Conservation (phyloP, 2,113 vertebrate genomes). For the Odocoileus virginianus region DNA sequence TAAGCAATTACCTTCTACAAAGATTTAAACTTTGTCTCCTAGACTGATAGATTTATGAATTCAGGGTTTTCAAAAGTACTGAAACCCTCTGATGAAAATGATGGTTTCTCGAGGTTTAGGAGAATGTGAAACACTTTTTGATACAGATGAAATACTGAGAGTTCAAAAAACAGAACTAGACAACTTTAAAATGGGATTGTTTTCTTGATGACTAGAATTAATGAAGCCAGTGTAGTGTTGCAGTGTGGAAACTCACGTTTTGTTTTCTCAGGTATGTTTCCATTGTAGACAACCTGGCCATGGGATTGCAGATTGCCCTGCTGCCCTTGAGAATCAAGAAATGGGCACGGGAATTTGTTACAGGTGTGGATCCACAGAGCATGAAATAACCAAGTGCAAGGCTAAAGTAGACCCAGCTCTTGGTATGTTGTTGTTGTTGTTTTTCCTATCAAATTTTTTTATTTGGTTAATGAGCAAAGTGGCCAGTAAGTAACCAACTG, state of each 20-base stretch:
- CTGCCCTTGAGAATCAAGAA: slow-evolving; percentile 88
- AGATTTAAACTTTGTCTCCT: background rate
- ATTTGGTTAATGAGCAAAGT: background rate
- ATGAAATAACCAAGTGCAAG: slow-evolving; percentile 90
- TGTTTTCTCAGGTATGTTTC: slow-evolving; percentile 89
- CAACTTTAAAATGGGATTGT: background rate
- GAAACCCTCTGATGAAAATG: background rate
- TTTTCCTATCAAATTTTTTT: background rate
- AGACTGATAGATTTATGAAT: background rate
- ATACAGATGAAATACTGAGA: background rate
- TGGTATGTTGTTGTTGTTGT: slow-evolving; percentile 78
- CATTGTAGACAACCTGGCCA: slow-evolving; percentile 95
- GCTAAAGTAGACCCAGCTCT: slow-evolving; percentile 92
- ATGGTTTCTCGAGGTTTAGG: background rate
- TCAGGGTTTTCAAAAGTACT: background rate
- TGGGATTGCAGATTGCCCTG: slow-evolving; percentile 92
- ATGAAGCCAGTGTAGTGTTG: background rate
- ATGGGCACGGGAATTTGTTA: slow-evolving; percentile 95
- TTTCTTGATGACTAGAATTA: background rate
- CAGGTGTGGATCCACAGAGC: slow-evolving; percentile 96
- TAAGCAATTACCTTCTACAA: background rate
- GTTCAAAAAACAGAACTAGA: background rate
- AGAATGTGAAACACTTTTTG: background rate
- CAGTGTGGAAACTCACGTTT: background rate
- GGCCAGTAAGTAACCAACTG: background rate